Evolutionary conservation across 23 tunicate genomes (phyloP).

Genomic region (Corella eumyota): DNA sequence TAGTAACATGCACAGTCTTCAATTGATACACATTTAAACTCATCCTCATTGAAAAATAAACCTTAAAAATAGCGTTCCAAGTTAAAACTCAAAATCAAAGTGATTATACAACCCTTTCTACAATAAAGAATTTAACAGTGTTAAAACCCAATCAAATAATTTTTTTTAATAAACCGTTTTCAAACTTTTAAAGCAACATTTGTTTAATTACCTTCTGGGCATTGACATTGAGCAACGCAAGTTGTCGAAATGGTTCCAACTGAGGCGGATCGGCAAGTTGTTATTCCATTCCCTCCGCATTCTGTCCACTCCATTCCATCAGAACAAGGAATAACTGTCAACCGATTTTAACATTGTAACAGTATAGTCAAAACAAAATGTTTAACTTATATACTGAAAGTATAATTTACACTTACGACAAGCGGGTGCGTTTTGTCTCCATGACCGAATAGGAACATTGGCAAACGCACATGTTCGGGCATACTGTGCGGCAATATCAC

Average conservation of each 20-base stretch:
- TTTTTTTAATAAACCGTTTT: too few species aligned
- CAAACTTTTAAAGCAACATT: too few species aligned
- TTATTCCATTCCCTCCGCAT: conserved; percentile 10
- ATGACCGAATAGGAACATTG: conserved; percentile 1
- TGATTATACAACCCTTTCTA: not conserved
- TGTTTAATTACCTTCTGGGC: conserved; percentile 12
- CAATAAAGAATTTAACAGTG: not conserved
- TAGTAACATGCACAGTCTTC: conserved; percentile 4
- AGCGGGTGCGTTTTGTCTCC: conserved; percentile 8
- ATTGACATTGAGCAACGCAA: conserved; percentile 9
- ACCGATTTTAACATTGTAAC: too few species aligned
- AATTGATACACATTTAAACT: not conserved
- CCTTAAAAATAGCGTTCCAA: not conserved
- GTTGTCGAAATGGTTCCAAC: conserved; percentile 8
- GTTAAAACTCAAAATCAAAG: not conserved
- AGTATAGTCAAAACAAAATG: too few species aligned
- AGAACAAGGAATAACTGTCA: conserved; percentile 16
- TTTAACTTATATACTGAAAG: too few species aligned
- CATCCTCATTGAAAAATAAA: not conserved
- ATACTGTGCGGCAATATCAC: conserved; percentile 22
- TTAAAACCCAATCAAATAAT: too few species aligned
- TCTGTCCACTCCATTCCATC: conserved; percentile 34
- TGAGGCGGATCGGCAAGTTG: conserved; percentile 2
- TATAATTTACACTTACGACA: too few species aligned
- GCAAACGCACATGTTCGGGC: conserved; percentile 15